Evolutionary conservation across 2,888 invertebrate species (phyloP), one percentile per base, ranked within the genome.

Genomic region (Cabera pusaria): DNA sequence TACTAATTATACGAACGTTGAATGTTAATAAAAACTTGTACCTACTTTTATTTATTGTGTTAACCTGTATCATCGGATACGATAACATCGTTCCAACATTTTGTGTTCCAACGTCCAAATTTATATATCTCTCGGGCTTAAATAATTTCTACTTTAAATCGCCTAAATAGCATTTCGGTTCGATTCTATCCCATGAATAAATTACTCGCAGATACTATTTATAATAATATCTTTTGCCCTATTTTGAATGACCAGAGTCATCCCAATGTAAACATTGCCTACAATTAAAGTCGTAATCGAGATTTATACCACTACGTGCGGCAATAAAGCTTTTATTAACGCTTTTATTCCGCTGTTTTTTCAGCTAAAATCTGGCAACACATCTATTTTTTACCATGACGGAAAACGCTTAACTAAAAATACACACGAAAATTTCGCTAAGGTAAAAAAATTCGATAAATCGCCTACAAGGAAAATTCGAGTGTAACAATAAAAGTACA

Each of bases 401-500:
- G 10, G 8, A n/a, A 18, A 24, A 29, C 5, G 24, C 22, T 32
- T 32, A 26, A 14, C 32, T 39, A 39, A 39, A 39, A 39, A 19
- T 27, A 33, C 32, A 39, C 22, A 5, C 3, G 22, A 25, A 25
- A 6, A 16, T 11, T 12, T 22, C 25, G 23, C 26, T 32, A 25
- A 6, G 6, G 2, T 16, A 29, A 8, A 18, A n/a, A n/a, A n/a
- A 27, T 32, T 6, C 31, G 18, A 32, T 32, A 39, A 39, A 33
- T 33, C 22, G 22, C 9, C 5, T 7, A 6, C 7, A n/a, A 14
- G 17, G 11, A 23, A 32, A 21, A 27, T 26, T 5, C 17, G 25
- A 29, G 34, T 25, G 16, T 22, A 25, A 29, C 31, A 35, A 27
- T 45, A 23, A 41, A 33, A 29, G 28, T 31, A 29, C 31, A 35